Evolutionary conservation across 2,888 invertebrate species (phyloP).

Genomic region (Eristalis intricaria): DNA sequence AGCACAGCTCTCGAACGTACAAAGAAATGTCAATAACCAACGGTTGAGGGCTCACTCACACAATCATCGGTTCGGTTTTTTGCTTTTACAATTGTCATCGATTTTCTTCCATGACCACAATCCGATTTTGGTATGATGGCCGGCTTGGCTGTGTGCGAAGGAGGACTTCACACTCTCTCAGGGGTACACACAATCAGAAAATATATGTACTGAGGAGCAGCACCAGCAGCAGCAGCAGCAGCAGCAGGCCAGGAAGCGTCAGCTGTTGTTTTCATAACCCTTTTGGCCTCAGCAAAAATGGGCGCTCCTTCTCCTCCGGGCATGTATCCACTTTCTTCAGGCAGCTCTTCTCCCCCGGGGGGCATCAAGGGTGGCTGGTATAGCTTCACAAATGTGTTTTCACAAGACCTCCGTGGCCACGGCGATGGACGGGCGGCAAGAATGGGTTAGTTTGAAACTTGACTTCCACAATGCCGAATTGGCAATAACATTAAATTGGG

Average conservation of each 20-base stretch:
- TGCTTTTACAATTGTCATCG: conserved; percentile 35
- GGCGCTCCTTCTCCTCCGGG: background rate
- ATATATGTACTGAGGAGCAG: too few species aligned
- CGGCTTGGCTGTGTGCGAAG: background rate
- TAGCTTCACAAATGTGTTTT: background rate
- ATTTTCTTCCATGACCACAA: conserved; percentile 20
- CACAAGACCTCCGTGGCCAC: too few species aligned
- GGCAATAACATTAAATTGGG: conserved; percentile 43
- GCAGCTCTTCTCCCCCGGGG: background rate
- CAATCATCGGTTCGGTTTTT: conserved; percentile 5
- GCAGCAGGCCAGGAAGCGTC: background rate
- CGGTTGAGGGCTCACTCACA: conserved; percentile 2
- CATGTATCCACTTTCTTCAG: background rate
- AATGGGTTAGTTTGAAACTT: background rate
- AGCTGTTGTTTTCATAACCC: conserved; percentile 45
- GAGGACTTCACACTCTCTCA: background rate
- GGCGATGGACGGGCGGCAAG: too few species aligned
- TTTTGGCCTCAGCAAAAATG: conserved; percentile 15
- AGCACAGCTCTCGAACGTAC: background rate
- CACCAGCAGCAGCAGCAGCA: too few species aligned
- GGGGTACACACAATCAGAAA: too few species aligned
- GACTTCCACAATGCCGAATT: conserved; percentile 32
- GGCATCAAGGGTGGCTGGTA: background rate
- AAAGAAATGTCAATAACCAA: conserved; percentile 4
- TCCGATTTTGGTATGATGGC: background rate